A percentile compares a stretch with the other conserved stretches of the same genome.
phyloP scores from a whole-genome alignment of 2,797 vertebrate genomes.

The Furcifer pardalis region DNA sequence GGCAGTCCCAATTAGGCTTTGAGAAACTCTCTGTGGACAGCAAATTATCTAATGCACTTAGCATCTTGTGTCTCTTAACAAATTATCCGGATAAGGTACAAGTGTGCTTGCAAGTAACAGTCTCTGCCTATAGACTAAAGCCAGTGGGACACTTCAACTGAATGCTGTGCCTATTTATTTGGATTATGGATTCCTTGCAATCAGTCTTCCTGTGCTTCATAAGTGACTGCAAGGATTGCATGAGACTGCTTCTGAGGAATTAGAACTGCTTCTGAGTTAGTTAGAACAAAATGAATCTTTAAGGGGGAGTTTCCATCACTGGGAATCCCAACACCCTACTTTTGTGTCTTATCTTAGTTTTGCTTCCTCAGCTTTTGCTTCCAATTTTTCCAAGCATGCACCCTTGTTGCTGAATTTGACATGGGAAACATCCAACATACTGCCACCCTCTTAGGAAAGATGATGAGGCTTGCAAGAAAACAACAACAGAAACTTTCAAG shows the following conservation, averaged over 20 bases:
- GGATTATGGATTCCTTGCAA: slow-evolving; percentile 2
- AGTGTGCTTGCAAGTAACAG: slow-evolving; percentile 6
- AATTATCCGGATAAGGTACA: slow-evolving; percentile 15
- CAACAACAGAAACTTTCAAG: too few species aligned
- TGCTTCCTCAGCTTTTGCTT: background rate
- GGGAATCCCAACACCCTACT: background rate
- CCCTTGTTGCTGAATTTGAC: background rate
- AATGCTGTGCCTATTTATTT: background rate
- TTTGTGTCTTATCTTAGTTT: background rate
- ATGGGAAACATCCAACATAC: background rate
- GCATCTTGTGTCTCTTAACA: slow-evolving; percentile 19
- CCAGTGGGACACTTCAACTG: background rate
- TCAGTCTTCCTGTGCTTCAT: slow-evolving; percentile 6
- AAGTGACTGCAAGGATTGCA: background rate
- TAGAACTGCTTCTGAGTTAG: too few species aligned
- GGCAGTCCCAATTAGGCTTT: background rate
- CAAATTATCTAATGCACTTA: slow-evolving; percentile 1
- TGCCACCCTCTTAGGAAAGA: background rate
- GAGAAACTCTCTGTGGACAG: background rate
- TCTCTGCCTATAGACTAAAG: background rate
- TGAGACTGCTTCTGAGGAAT: background rate
- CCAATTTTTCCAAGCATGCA: background rate
- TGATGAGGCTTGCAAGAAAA: too few species aligned
- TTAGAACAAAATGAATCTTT: slow-evolving; percentile 7
- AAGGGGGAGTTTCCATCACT: background rate